A percentile compares a stretch with the other conserved stretches of the same genome.
These are phyloP conservation scores for Thecophora atra DNA, from an alignment of 2,888 invertebrate species.

Conservation along the genomic window DNA sequence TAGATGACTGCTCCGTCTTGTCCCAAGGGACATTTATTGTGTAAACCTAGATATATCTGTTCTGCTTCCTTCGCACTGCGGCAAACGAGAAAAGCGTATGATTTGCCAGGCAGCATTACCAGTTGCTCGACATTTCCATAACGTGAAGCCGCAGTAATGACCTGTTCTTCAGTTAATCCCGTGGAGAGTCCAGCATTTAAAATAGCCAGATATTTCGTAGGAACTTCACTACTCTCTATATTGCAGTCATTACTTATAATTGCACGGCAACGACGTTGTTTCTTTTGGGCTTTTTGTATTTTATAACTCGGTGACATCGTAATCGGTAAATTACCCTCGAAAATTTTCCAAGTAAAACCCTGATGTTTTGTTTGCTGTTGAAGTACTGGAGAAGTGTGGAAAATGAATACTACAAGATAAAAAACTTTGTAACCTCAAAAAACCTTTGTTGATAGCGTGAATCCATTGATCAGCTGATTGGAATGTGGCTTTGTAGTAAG, in stretches of 20 bases:
- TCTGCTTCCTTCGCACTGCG: slow-evolving; percentile 67
- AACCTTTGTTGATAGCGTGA: background rate
- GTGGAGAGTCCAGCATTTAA: slow-evolving; percentile 89
- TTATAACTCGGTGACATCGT: slow-evolving; percentile 49
- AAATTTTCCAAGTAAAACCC: too few relatives aligned
- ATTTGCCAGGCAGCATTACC: slow-evolving; percentile 80
- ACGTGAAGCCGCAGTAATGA: slow-evolving; percentile 69
- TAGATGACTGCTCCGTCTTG: slow-evolving; percentile 73
- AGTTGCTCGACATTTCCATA: slow-evolving; percentile 71
- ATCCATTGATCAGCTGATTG: background rate
- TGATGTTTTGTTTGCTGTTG: too few relatives aligned
- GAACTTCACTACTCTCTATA: slow-evolving; percentile 57
- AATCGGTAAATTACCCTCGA: too few relatives aligned
- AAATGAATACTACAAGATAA: too few relatives aligned
- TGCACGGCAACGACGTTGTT: slow-evolving; percentile 66
- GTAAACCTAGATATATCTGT: slow-evolving; percentile 69
- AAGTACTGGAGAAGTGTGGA: too few relatives aligned
- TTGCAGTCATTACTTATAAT: slow-evolving; percentile 66
- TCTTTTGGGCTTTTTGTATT: slow-evolving; percentile 63
- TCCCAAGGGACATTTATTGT: slow-evolving; percentile 71
- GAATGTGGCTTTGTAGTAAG: too few relatives aligned
- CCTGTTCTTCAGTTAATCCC: slow-evolving; percentile 74
- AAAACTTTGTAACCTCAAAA: too few relatives aligned
- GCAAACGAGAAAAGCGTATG: slow-evolving; percentile 81
- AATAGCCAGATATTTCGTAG: slow-evolving; percentile 68